phyloP scores from a whole-genome alignment of 1,140 invertebrate genomes.

The Anastrepha obliqua region DNA sequence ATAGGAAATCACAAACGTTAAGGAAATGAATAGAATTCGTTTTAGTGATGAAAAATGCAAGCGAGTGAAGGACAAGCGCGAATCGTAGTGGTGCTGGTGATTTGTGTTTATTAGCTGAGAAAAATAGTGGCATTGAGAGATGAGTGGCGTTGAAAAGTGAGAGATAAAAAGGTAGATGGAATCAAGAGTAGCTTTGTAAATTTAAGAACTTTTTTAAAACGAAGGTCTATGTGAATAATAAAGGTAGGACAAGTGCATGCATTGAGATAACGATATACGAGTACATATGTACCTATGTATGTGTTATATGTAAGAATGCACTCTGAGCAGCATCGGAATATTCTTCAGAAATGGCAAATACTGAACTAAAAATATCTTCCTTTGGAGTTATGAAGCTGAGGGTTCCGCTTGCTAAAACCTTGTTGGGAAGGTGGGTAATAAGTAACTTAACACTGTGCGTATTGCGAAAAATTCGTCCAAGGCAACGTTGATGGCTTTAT shows the following conservation, averaged over 20 bases:
- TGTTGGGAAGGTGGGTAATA: too few relatives aligned
- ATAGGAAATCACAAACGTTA: constrained; percentile 51
- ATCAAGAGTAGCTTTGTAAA: background rate
- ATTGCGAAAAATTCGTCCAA: too few relatives aligned
- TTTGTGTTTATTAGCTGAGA: constrained; percentile 25
- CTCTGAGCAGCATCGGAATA: too few relatives aligned
- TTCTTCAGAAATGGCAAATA: too few relatives aligned
- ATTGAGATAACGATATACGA: background rate
- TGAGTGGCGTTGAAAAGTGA: constrained; percentile 27
- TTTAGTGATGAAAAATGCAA: constrained; percentile 46
- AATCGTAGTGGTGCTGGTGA: background rate
- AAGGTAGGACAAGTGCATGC: too few relatives aligned
- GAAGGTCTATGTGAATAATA: too few relatives aligned
- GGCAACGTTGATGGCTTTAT: too few relatives aligned
- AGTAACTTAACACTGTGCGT: too few relatives aligned
- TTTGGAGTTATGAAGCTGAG: too few relatives aligned
- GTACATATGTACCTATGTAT: background rate
- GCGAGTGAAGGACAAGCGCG: background rate
- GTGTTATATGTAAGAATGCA: too few relatives aligned
- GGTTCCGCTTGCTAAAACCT: too few relatives aligned
- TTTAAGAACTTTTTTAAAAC: background rate
- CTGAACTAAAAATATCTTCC: too few relatives aligned
- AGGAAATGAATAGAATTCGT: constrained; percentile 52
- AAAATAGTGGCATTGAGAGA: background rate
- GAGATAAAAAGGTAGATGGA: background rate